Evolutionary conservation across 2,113 vertebrate species (phyloP), one percentile per base, ranked within the genome.

Genomic region (Callaeas wilsoni): DNA sequence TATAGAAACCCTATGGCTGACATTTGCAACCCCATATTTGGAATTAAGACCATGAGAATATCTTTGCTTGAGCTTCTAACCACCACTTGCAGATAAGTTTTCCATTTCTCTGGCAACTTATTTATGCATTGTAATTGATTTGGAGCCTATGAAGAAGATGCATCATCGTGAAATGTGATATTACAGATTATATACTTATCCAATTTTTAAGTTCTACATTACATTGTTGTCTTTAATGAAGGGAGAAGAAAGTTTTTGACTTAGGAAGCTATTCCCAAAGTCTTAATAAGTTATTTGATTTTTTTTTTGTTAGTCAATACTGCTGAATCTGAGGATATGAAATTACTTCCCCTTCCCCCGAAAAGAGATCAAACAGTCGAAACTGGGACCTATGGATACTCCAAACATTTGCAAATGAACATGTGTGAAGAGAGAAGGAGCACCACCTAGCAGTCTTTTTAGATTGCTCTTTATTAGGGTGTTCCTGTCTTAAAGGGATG

Each of bases 271-370:
- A 63, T 87, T 87, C 32, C 16, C n/a, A 65, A 60, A 65, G 15
- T 41, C 60, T 77, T 74, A 82, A n/a, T 20, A 73, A 81, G 14
- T 47, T 63, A 23, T n/a, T 64, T 42, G 6, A 3, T 41, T 67
- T 42, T 13, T 56, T 41, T 77, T 59, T 67, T 12, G 6, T 65
- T 85, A 64, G 14, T 5, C 39, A 71, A 13, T 79, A 46, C 49
- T 77, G 6, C 27, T 50, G 3, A 35, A 30, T 50, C 39, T 47
- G 23, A 83, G 21, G 20, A 56, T 29, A 19, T 50, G 25, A 71
- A 80, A 64, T 42, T 2, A 39, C 4, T 15, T 33, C 5, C 9
- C 7, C n/a, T n/a, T 13, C 27, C 17, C 6, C 4, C 4, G 0
- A 32, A 56, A 53, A 55, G 3, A 44, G 33, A 52, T 55, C 18